These are phyloP conservation scores for Strix aluco DNA, from an alignment of 2,113 vertebrate genomes.

Conservation along the genomic window DNA sequence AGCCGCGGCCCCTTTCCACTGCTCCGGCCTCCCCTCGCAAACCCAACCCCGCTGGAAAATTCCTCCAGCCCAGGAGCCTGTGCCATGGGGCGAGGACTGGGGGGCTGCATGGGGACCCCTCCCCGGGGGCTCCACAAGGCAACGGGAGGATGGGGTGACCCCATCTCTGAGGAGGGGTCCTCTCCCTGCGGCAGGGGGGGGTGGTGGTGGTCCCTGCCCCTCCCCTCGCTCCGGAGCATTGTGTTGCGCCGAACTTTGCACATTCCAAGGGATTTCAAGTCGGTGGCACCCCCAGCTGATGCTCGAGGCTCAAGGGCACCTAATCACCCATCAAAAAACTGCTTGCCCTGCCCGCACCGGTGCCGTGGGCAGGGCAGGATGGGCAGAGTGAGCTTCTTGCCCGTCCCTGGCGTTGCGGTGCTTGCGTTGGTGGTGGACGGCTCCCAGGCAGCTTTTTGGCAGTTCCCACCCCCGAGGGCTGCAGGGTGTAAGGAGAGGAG, in stretches of 20 bases:
- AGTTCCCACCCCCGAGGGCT: neutral
- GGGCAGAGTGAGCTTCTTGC: neutral
- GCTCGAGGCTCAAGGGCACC: neutral
- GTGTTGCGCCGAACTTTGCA: fast-evolving
- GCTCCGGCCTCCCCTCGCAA: neutral
- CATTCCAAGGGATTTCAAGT: neutral
- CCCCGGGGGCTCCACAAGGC: fast-evolving
- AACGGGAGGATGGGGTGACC: neutral
- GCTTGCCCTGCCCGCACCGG: neutral
- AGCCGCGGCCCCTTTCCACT: neutral
- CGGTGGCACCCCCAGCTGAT: neutral
- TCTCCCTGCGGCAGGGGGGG: neutral
- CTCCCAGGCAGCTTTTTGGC: conserved; percentile 40
- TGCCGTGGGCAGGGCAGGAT: neutral
- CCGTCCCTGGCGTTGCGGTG: neutral
- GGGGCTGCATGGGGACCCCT: neutral
- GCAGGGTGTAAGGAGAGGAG: neutral
- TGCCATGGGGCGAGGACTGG: neutral
- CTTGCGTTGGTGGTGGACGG: neutral
- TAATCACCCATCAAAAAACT: neutral
- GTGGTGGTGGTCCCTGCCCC: neutral
- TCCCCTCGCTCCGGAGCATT: fast-evolving
- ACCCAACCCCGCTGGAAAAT: neutral
- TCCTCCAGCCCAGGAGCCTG: neutral
- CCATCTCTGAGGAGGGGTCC: fast-evolving